Conservation (phyloP, 2,888 invertebrate species). For the Seladonia tumulorum region DNA sequence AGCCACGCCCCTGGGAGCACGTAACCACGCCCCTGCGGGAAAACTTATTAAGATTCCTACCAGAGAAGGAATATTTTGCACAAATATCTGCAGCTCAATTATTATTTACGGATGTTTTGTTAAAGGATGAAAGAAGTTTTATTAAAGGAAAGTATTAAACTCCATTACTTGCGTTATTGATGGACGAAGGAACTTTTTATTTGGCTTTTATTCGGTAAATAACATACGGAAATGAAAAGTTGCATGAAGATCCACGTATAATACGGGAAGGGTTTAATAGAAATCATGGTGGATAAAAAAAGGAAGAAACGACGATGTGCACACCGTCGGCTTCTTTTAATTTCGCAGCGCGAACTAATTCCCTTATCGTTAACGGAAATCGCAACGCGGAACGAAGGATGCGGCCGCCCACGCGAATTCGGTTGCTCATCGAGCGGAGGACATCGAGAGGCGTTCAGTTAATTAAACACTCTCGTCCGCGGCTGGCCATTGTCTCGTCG, state of each 20-base stretch:
- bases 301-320: not conserved
- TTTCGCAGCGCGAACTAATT: slow-evolving; percentile 28
- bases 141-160: too few species aligned
- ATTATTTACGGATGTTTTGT: too few species aligned
- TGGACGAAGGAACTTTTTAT: too few species aligned
- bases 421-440: slow-evolving; percentile 37
- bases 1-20: too few species aligned
- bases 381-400: slow-evolving; percentile 46
- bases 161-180: too few species aligned
- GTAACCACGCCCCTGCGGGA: too few species aligned
- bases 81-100: too few species aligned
- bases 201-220: too few species aligned
- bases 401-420: slow-evolving; percentile 53
- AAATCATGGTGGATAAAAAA: not conserved
- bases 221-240: not conserved
- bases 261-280: not conserved
- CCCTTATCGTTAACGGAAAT: slow-evolving; percentile 62
- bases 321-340: slow-evolving; percentile 1
- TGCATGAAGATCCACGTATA: not conserved
- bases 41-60: too few species aligned
- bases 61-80: too few species aligned
- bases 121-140: too few species aligned
- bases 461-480: slow-evolving; percentile 32
- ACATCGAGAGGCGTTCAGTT: slow-evolving; percentile 52
- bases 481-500: not conserved